phyloP scores from a whole-genome alignment of 2,888 invertebrate species.

The Arge pagana region DNA sequence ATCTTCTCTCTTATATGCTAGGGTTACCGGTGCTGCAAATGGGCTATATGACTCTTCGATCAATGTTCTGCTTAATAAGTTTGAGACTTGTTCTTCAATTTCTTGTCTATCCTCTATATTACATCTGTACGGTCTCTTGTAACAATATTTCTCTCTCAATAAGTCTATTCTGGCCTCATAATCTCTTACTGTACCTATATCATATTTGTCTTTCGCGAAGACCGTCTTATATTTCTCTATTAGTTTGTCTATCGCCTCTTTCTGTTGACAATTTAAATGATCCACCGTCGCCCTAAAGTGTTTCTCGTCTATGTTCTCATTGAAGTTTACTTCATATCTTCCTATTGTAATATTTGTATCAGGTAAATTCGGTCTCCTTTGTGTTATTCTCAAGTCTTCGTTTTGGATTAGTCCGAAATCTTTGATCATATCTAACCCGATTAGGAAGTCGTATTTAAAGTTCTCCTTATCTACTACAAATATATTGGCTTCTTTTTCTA shows the following conservation, averaged over 20 bases:
- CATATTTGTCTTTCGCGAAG: conserved; percentile 26
- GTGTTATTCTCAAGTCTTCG: conserved; percentile 26
- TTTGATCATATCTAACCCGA: conserved; percentile 27
- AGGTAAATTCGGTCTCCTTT: conserved; percentile 8
- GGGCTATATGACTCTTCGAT: conserved; percentile 34
- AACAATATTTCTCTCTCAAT: conserved; percentile 19
- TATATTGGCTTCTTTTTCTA: conserved; percentile 5
- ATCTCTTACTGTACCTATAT: conserved; percentile 21
- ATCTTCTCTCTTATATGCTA: conserved; percentile 35
- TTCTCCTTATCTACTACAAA: conserved; percentile 11
- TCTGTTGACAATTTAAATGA: conserved; percentile 11
- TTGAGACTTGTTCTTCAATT: conserved; percentile 30
- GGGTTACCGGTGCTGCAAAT: conserved; percentile 34
- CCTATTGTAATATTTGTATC: not conserved
- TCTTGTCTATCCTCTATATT: conserved; percentile 30
- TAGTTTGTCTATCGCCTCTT: conserved; percentile 2
- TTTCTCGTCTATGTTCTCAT: conserved; percentile 7
- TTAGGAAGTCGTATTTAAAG: conserved; percentile 25
- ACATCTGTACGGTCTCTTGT: conserved; percentile 27
- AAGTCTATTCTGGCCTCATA: conserved; percentile 24
- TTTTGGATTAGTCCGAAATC: conserved; percentile 26
- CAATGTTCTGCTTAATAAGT: conserved; percentile 30
- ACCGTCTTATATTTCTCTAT: conserved; percentile 20
- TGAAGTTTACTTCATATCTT: conserved; percentile 5
- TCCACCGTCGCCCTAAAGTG: not conserved